Evolutionary conservation across 2,113 vertebrate genomes (phyloP).

Genomic region (Tragelaphus imberbis): DNA sequence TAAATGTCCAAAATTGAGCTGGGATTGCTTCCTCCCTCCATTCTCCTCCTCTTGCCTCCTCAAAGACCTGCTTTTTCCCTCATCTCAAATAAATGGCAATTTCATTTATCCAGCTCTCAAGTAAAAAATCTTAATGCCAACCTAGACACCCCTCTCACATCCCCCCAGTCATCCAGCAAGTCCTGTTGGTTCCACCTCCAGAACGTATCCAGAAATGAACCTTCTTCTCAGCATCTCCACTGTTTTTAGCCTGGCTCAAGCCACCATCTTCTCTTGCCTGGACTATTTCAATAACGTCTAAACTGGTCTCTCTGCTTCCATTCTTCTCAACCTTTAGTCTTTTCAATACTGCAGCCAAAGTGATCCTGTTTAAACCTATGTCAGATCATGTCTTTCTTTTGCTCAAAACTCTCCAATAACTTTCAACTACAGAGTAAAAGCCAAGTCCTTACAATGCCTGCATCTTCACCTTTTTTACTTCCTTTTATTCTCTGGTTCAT

Average conservation of each 20-base stretch:
- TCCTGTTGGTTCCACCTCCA: background rate
- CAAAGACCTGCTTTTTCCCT: background rate
- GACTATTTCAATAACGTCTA: background rate
- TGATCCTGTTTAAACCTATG: background rate
- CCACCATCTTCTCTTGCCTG: background rate
- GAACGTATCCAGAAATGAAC: constrained; percentile 16
- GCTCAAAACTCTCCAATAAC: background rate
- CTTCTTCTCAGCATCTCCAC: background rate
- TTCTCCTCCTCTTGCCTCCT: background rate
- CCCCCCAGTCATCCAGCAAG: background rate
- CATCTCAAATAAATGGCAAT: background rate
- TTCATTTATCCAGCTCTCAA: background rate
- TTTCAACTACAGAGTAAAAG: constrained; percentile 5
- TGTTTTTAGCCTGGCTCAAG: background rate
- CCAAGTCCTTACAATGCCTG: background rate
- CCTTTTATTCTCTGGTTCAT: background rate
- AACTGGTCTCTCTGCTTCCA: background rate
- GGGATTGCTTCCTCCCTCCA: background rate
- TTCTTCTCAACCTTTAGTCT: background rate
- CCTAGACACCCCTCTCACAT: background rate
- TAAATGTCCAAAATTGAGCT: background rate
- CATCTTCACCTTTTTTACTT: background rate
- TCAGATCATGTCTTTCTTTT: background rate
- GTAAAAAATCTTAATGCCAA: background rate
- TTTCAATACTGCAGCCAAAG: background rate